Evolutionary conservation across 37 sponge, comb jelly and placozoan genomes (phyloP).

Genomic region (Chondrosia reniformis): DNA sequence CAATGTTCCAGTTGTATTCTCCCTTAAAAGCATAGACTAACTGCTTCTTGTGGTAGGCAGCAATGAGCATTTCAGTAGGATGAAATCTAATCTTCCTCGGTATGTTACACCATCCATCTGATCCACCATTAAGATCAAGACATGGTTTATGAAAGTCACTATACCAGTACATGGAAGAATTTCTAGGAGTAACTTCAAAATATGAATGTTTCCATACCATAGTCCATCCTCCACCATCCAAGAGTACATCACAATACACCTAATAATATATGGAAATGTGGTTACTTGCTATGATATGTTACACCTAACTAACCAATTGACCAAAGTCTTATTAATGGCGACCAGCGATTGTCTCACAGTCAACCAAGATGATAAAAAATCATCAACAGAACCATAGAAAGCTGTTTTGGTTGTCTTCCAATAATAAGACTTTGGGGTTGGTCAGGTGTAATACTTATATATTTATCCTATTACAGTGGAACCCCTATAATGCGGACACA

Average conservation of each 20-base stretch:
- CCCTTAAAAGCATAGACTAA: conserved; percentile 11
- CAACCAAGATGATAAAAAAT: too few relatives aligned
- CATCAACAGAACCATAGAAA: too few relatives aligned
- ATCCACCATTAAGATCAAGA: neutral
- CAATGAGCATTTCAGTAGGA: conserved; percentile 21
- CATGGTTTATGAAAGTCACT: conserved; percentile 19
- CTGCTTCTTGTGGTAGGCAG: conserved; percentile 19
- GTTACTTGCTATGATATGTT: too few relatives aligned
- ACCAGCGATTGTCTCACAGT: too few relatives aligned
- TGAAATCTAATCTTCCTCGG: conserved; percentile 5
- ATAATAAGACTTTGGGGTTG: too few relatives aligned
- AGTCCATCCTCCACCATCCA: conserved; percentile 8
- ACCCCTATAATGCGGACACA: too few relatives aligned
- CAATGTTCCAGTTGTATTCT: neutral
- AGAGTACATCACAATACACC: conserved; percentile 4
- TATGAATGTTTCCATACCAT: conserved; percentile 15
- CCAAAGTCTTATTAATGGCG: too few relatives aligned
- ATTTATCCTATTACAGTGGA: too few relatives aligned
- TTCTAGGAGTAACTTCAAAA: neutral
- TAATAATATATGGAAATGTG: too few relatives aligned
- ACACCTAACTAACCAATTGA: too few relatives aligned
- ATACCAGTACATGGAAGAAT: neutral
- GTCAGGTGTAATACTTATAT: too few relatives aligned
- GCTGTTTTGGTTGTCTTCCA: too few relatives aligned
- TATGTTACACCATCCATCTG: conserved; percentile 19